Base-by-base conservation (phyloP, 2,113 vertebrate genomes). In the Melanerpes aurifrons region DNA sequence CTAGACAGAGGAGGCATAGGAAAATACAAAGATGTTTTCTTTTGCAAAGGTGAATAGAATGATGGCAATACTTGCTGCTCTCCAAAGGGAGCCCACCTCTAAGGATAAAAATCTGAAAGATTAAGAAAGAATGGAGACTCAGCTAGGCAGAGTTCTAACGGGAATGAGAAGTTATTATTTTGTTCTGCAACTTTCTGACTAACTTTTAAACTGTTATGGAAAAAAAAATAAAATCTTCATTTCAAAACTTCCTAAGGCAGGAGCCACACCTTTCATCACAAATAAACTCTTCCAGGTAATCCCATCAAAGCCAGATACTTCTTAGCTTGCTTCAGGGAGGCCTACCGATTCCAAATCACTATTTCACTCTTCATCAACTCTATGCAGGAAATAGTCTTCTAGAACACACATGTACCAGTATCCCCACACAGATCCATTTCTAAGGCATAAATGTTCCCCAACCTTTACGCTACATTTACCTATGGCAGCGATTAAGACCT, bases 221-320 rank as follows among this genome's bases (percentile, higher is more conserved):
- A 69, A 67, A 83, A 67, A 83, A 88, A 64, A 10, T 3, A 83
- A 88, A 64, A 9, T 3, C 28, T 74, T 81, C 4, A 13, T 77
- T 93, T 92, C n/a, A 67, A 58, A 78, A 70, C 26, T 64, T 64
- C 37, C 62, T 50, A 48, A 74, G 58, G 61, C 56, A 89, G 69
- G 8, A 93, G 31, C 16, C 47, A 62, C 63, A 91, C 24, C 43
- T 95, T 73, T 78, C 61, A 90, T 43, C 81, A 90, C 16, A 87
- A 53, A 74, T 67, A 31, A 86, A 59, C 32, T 80, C 82, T 87
- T 88, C n/a, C 87, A 87, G 62, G 45, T 80, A 92, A 89, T 91
- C 48, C 71, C 73, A 61, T 87, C 86, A 91, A 94, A 94, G 62
- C n/a, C 76, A 93, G 73, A 79, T 85, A 32, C 17, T 29, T 1